Conservation (phyloP, 2,797 vertebrate genomes). For the Argentina silus region DNA sequence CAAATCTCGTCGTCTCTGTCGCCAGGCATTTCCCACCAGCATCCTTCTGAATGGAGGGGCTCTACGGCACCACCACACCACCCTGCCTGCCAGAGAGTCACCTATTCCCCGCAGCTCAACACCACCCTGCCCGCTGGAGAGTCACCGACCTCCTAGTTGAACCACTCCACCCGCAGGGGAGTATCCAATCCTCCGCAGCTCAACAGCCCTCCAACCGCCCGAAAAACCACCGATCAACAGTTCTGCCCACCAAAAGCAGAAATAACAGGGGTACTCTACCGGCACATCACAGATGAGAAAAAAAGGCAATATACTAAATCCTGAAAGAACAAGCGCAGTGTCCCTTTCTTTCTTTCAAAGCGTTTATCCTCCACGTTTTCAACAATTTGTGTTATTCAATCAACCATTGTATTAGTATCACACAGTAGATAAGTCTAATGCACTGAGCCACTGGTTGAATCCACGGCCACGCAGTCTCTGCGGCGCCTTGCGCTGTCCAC, state of each 20-base stretch:
- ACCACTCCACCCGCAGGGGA: constrained; percentile 1
- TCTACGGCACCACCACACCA: constrained; percentile 66
- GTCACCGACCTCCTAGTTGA: no score
- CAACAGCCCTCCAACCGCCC: neutral
- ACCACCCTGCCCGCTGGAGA: neutral
- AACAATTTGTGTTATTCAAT: neutral
- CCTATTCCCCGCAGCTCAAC: constrained; percentile 31
- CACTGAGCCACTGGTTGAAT: constrained; percentile 79
- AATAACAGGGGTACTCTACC: neutral
- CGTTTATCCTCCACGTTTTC: neutral
- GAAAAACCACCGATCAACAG: neutral
- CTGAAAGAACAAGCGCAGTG: neutral
- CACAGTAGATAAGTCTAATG: constrained; percentile 24
- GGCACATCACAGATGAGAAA: neutral
- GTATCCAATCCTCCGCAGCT: neutral
- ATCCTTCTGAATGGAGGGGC: constrained; percentile 88
- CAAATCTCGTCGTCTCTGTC: constrained; percentile 98
- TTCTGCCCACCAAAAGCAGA: neutral
- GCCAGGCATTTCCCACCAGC: constrained; percentile 98
- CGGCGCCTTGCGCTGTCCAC: constrained; percentile 65
- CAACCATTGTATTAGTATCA: neutral
- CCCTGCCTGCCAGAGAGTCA: constrained; percentile 62
- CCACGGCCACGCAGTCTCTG: constrained; percentile 43
- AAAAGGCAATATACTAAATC: neutral
- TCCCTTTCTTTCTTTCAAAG: neutral